phyloP scores from a whole-genome alignment of 2,797 vertebrate genomes.

The Siniperca obscura region DNA sequence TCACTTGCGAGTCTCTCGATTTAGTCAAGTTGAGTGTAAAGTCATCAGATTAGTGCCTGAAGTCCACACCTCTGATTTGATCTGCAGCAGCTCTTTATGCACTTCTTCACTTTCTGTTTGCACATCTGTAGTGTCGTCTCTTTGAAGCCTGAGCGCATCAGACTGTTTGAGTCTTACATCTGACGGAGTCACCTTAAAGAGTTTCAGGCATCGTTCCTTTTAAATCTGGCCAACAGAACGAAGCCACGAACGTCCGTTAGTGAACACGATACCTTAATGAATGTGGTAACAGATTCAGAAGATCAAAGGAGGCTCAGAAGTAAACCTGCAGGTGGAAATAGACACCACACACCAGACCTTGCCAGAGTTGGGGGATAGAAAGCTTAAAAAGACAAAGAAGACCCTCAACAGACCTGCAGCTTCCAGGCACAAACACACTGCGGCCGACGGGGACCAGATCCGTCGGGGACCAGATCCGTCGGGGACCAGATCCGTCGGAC shows the following conservation, averaged over 20 bases:
- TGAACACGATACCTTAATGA: constrained; percentile 78
- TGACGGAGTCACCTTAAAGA: neutral
- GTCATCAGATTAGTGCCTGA: neutral
- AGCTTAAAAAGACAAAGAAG: constrained; percentile 41
- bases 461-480: neutral
- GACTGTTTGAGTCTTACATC: neutral
- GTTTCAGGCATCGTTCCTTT: neutral
- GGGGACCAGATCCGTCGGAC: neutral
- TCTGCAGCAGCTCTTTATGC: neutral
- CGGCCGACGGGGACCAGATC: neutral
- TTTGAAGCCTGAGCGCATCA: no score
- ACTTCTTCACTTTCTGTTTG: neutral
- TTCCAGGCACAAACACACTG: constrained; percentile 6
- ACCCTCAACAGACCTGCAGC: constrained; percentile 4
- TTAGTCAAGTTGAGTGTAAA: neutral
- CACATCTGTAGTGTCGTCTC: no score
- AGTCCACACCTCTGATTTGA: neutral
- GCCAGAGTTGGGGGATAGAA: constrained; percentile 70
- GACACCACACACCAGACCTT: constrained; percentile 82
- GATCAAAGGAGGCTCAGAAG: constrained; percentile 85
- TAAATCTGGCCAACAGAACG: constrained; percentile 69
- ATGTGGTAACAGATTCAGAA: constrained; percentile 72
- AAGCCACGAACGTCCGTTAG: constrained; percentile 5
- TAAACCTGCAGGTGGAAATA: constrained; percentile 86
- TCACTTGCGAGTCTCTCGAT: no score